Base-by-base conservation (phyloP, 2,888 invertebrate genomes). In the Heterodera filipjevi region DNA sequence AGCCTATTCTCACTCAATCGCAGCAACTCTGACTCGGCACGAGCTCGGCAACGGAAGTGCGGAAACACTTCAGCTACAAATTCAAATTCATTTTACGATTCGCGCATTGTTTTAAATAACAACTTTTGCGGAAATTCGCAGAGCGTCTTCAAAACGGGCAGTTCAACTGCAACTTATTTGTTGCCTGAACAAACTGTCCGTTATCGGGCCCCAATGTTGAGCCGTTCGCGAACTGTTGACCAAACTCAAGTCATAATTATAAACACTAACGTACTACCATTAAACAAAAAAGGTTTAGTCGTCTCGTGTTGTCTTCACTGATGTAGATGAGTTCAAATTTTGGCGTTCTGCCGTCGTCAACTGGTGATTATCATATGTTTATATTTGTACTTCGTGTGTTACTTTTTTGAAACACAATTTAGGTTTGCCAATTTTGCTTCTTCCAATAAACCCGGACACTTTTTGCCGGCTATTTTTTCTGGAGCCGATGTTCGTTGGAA, bases 401-500 rank as follows among this genome's bases (percentile, higher is more conserved):
- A 19, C 1, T 71, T 12, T 44, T 22, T 27, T 44, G 6, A 35
- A 5, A 22, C n/a, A 27, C 30, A 0, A 12, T 71, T 71, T 46
- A 71, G 19, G 30, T 32, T 75, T 59, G 12, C 35, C 27, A 53
- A 79, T 64, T 68, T 77, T 77, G 59, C 77, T 16, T 27, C 49
- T 12, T 49, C 46, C 44, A n/a, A 75, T 73, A 39, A 30, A 16
- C 35, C 19, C 22, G 68, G 32, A n/a, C n/a, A 27, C 12, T 30
- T 76, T 22, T 44, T 79, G n/a, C 59, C 14, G 22, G 3, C 27
- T 39, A 49, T 70, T 10, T 79, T 79, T 68, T 66, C 70, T 27
- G 79, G 79, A 8, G 79, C 79, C 19, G 79, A 79, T 49, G 68
- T 79, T 33, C 76, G 79, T 30, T 79, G 79, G 79, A 79, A 79